Evolutionary conservation across 1,140 invertebrate genomes (phyloP), one percentile per base, ranked within the genome.

Genomic region (Bombus huntii): DNA sequence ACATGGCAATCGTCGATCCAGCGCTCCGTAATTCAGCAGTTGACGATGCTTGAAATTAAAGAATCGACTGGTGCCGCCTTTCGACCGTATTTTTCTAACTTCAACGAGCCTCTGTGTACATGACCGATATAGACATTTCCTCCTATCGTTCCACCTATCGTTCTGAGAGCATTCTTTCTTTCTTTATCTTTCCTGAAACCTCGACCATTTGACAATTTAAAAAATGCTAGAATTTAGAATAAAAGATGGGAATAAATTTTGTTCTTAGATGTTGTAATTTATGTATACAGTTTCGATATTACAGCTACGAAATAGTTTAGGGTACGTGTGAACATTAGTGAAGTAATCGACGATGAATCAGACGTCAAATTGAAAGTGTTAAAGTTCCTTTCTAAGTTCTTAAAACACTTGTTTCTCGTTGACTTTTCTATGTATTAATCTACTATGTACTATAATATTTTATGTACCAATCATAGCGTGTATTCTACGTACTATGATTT

Each of bases 261-360:
- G 18, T 18, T 6, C 15, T 22, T 13, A 31, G 28, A 3, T 31
- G 71, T 42, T 5, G 42, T 8, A 73, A 47, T 28, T 74, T 53
- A 8, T 8, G 6, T 66, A 15, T 53, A 34, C 18, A 15, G 10
- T 53, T 34, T 53, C 31, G 34, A 75, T 53, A 53, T 75, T 53
- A 25, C 73, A 34, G 31, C 31, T 53, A 39, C 44, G 42, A 34
- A 53, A 75, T 75, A 9, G 18, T 75, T 75, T 53, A 34, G 25
- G 34, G 25, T 47, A 75, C 73, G 0, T 10, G 10, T 13, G 73
- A 75, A 75, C 62, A 68, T 79, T 57, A 71, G 44, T 57, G 78
- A 53, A 39, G 59, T 10, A 80, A 66, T 80, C 65, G 15, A 37
- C 13, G 62, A 80, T 80, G 18, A 68, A 37, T 80, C 77, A 53